These are phyloP conservation scores for Eublepharis macularius DNA, from an alignment of 2,113 vertebrate species.

Conservation along the genomic window DNA sequence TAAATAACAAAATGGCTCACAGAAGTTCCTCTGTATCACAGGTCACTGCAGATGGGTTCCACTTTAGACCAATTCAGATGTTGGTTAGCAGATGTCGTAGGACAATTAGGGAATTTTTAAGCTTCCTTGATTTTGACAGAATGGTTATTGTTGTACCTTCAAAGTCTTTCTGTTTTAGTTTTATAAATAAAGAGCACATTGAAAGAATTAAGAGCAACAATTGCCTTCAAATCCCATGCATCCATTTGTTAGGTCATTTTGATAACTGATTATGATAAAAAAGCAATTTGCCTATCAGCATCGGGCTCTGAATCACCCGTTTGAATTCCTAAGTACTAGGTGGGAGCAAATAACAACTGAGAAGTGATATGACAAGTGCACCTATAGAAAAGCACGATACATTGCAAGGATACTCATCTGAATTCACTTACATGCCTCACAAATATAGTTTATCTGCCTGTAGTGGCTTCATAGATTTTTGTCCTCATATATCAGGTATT, in stretches of 20 bases:
- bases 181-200: not conserved
- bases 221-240: slow-evolving; percentile 17
- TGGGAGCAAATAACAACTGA: not conserved
- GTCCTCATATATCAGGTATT: no score
- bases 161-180: not conserved
- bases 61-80: slow-evolving; percentile 12
- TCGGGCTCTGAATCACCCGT: not conserved
- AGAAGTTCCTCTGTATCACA: slow-evolving; percentile 15
- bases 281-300: slow-evolving; percentile 9
- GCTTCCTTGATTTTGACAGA: slow-evolving; percentile 16
- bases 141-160: not conserved
- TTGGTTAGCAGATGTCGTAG: slow-evolving; percentile 3
- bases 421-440: not conserved
- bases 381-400: not conserved
- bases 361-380: not conserved
- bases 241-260: slow-evolving; percentile 1
- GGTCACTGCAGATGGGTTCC: not conserved
- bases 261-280: not conserved
- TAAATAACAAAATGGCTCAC: slow-evolving; percentile 19
- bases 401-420: not conserved
- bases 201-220: slow-evolving; percentile 16
- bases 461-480: not conserved
- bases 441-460: not conserved
- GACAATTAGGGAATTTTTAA: slow-evolving; percentile 11
- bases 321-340: not conserved